Evolutionary conservation across 2,888 invertebrate species (phyloP).

Genomic region (Heteromurus nitidus): DNA sequence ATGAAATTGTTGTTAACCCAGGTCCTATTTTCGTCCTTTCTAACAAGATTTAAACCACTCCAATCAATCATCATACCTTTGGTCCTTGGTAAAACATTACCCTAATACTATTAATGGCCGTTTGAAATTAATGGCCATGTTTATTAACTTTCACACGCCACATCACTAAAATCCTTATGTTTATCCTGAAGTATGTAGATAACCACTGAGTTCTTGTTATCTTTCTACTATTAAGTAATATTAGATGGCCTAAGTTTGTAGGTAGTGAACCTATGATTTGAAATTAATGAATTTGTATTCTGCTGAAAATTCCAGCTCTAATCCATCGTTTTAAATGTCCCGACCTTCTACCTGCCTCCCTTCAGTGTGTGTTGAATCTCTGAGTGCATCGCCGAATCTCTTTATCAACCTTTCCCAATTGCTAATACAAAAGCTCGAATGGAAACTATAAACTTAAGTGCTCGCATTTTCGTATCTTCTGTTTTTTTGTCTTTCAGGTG

Average conservation of each 20-base stretch:
- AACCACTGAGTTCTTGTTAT: no score
- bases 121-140: constrained; percentile 18
- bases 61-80: neutral
- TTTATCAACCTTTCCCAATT: constrained; percentile 52
- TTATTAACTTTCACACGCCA: neutral
- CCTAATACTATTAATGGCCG: neutral
- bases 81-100: constrained; percentile 36
- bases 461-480: constrained; percentile 14
- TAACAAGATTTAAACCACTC: constrained; percentile 27
- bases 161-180: constrained; percentile 19
- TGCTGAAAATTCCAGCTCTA: constrained; percentile 65
- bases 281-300: constrained; percentile 59
- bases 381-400: constrained; percentile 45
- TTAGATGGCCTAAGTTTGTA: constrained; percentile 11
- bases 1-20: constrained; percentile 47
- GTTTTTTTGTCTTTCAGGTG: constrained; percentile 22
- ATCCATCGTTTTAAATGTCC: constrained; percentile 67
- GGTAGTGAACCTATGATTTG: constrained; percentile 25
- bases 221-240: neutral
- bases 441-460: constrained; percentile 13
- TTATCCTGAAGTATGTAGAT: no score
- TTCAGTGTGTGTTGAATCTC: constrained; percentile 58
- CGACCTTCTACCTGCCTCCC: constrained; percentile 62
- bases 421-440: constrained; percentile 43
- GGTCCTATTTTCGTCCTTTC: constrained; percentile 35